Percentiles rank a stretch among this genome's conserved stretches.
Evolutionary conservation across 1,140 invertebrate species (phyloP).

Genomic region (Caenorhabditis briggsae): DNA sequence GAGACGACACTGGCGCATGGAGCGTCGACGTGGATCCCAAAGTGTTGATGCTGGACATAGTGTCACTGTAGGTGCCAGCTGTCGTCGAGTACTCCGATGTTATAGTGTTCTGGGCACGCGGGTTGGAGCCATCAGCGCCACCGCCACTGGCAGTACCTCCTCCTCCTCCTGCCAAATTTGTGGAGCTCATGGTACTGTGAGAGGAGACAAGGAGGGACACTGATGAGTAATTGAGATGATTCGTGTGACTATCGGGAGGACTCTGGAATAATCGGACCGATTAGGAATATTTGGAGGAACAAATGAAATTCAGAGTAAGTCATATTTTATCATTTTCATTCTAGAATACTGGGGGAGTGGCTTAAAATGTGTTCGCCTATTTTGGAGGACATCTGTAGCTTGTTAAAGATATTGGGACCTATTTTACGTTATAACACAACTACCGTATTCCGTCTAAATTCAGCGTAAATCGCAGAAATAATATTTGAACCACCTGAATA

Average conservation of each 20-base stretch:
- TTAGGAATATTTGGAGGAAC: background rate
- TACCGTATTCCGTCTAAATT: too few relatives aligned
- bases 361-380: too few relatives aligned
- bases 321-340: too few relatives aligned
- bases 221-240: background rate
- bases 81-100: slow-evolving; percentile 56
- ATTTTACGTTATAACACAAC: too few relatives aligned
- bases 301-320: too few relatives aligned
- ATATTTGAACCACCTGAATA: too few relatives aligned
- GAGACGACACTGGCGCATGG: slow-evolving; percentile 8
- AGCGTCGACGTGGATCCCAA: background rate
- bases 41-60: background rate
- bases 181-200: background rate
- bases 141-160: background rate
- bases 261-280: background rate
- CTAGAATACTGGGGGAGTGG: too few relatives aligned
- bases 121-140: too few relatives aligned
- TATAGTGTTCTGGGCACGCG: slow-evolving; percentile 3
- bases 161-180: background rate
- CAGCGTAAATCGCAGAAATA: too few relatives aligned
- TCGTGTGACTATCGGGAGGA: background rate
- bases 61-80: slow-evolving; percentile 1
- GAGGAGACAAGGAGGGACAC: too few relatives aligned
- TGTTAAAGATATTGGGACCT: too few relatives aligned
- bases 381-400: too few relatives aligned